phyloP scores from a whole-genome alignment of 2,113 vertebrate genomes.

The Pholis gunnellus region DNA sequence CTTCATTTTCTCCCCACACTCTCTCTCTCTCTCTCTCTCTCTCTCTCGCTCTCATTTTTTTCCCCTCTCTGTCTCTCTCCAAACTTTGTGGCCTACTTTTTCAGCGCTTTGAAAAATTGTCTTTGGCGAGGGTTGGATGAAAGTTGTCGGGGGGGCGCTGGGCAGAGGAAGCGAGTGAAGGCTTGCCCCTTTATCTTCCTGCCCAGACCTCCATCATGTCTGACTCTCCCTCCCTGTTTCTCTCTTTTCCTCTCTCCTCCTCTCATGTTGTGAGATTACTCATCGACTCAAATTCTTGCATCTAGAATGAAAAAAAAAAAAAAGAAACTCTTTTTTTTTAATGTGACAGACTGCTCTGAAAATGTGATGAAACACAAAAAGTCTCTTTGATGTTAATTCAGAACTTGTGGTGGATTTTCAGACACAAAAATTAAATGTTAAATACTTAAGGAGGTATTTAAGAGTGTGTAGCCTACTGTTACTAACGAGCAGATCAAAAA shows the following conservation, averaged over 20 bases:
- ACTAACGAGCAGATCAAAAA: background rate
- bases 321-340: background rate
- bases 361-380: slow-evolving; percentile 41
- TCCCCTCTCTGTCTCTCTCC: background rate
- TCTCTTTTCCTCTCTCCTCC: slow-evolving; percentile 1
- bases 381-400: slow-evolving; percentile 18
- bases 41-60: background rate
- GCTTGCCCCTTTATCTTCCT: slow-evolving; percentile 70
- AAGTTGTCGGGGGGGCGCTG: slow-evolving; percentile 44
- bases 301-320: slow-evolving; percentile 6
- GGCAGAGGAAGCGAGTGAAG: slow-evolving; percentile 63
- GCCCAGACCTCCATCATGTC: slow-evolving; percentile 62
- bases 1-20: background rate
- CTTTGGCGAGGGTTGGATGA: slow-evolving; percentile 63
- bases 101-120: slow-evolving; percentile 72
- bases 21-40: background rate
- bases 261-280: slow-evolving; percentile 45
- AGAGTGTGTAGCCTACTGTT: background rate
- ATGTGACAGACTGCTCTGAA: slow-evolving; percentile 13
- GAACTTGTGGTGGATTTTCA: background rate
- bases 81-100: slow-evolving; percentile 78
- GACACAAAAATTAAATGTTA: background rate
- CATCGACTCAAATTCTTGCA: slow-evolving; percentile 33
- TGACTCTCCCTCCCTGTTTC: slow-evolving; percentile 32
- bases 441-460: background rate